Evolutionary conservation across 2,113 vertebrate genomes (phyloP), one percentile per base, ranked within the genome.

Genomic region (Sturnira hondurensis): DNA sequence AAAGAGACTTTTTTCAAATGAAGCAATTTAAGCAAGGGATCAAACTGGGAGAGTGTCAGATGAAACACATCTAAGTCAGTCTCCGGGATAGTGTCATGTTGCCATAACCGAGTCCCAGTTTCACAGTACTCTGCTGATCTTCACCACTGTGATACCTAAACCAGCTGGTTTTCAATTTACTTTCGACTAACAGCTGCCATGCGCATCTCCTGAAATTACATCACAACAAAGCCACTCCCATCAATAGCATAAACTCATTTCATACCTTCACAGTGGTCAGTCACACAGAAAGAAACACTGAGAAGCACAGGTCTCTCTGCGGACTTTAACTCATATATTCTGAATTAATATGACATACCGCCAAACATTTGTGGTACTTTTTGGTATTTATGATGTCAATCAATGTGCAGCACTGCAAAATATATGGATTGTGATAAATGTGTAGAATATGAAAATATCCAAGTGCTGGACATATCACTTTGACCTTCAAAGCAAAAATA

Each of bases 131-230:
- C 70, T 61, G 45, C 4, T 70, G 56, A 86, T 74, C 93, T 89
- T 89, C 70, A 84, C 73, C 81, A 95, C 54, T 22, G 45, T 86
- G 95, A 84, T 67, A 97, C 20, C 82, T 80, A 97, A 93, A 93
- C 94, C 91, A 89, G 45, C 38, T 89, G 56, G 89, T 65, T 91
- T 96, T 71, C 90, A 74, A 84, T 33, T 76, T 73, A 90, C 65
- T 54, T 77, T 86, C 12, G 2, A 92, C 70, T 71, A 93, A 84
- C 73, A 97, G 95, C 88, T 97, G 86, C 82, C 70, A 43, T 15
- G 41, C 87, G 36, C 43, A 92, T 83, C 50, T 91, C 76, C 94
- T 96, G 92, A 97, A 97, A 97, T 97, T 96, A 91, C 94, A 97
- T 73, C 83, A 86, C 89, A 78, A 86, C 93, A 94, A 58, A 74